phyloP scores from a whole-genome alignment of 2,888 invertebrate genomes.

The Pediacus dermestoides region DNA sequence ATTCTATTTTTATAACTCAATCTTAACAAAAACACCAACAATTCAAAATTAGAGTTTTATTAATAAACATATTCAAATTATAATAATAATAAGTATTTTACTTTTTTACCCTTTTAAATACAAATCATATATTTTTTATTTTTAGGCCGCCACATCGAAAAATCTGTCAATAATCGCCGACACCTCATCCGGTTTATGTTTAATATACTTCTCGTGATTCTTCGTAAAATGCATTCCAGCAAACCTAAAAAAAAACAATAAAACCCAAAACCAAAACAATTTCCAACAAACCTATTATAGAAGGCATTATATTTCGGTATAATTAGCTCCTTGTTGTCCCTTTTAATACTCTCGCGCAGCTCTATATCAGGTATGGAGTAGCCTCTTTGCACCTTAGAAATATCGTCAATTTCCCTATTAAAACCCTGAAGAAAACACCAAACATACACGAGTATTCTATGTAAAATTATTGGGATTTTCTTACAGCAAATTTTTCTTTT shows the following conservation, averaged over 20 bases:
- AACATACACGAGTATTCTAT: background rate
- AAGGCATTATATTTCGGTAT: slow-evolving; percentile 82
- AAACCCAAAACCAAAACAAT: slow-evolving; percentile 10
- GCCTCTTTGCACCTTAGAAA: slow-evolving; percentile 76
- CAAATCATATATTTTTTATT: background rate
- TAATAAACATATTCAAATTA: no score
- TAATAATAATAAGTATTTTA: no score
- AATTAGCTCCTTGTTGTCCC: slow-evolving; percentile 85
- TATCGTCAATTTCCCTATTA: slow-evolving; percentile 94
- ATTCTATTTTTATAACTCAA: no score
- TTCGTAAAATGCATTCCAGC: slow-evolving; percentile 80
- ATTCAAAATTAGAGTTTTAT: no score
- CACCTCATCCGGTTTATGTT: slow-evolving; percentile 82
- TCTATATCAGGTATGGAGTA: slow-evolving; percentile 94
- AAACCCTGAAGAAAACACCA: slow-evolving; percentile 66
- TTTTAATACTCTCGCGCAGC: slow-evolving; percentile 79
- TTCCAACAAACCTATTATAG: slow-evolving; percentile 60
- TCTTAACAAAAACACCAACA: no score
- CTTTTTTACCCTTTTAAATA: no score
- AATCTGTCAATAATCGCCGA: slow-evolving; percentile 81
- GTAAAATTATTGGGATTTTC: slow-evolving; percentile 28
- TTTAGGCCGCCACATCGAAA: slow-evolving; percentile 83
- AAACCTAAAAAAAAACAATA: slow-evolving; percentile 54
- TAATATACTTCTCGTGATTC: slow-evolving; percentile 90
- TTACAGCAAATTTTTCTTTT: slow-evolving; percentile 85